Conservation (phyloP, 2,888 invertebrate genomes). For the Stenurella melanura region DNA sequence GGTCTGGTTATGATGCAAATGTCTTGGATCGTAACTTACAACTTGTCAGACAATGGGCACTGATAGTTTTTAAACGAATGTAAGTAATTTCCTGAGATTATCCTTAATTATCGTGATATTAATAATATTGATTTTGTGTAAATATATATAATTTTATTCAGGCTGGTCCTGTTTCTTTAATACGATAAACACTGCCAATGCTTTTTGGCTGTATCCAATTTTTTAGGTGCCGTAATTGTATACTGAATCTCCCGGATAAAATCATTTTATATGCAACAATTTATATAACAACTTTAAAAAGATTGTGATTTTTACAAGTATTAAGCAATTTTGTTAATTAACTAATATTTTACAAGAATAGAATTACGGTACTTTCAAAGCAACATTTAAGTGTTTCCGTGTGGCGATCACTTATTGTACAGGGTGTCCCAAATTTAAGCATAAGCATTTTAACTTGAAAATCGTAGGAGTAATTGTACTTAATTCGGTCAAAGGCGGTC, state of each 20-base stretch:
- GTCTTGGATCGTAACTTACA: too few relatives aligned
- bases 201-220: conserved; percentile 33
- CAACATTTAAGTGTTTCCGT: background rate
- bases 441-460: too few relatives aligned
- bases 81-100: conserved; percentile 24
- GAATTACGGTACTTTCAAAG: conserved; percentile 13
- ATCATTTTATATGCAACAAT: background rate
- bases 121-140: conserved; percentile 20
- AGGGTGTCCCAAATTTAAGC: background rate
- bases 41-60: too few relatives aligned
- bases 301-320: background rate
- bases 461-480: too few relatives aligned
- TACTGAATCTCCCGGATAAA: background rate
- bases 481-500: too few relatives aligned
- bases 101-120: conserved; percentile 8
- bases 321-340: background rate
- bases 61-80: background rate
- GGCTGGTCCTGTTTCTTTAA: conserved; percentile 37
- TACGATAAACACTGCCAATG: conserved; percentile 48
- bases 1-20: too few relatives aligned
- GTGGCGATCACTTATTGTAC: background rate
- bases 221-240: conserved; percentile 21
- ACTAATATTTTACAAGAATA: conserved; percentile 4
- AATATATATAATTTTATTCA: conserved; percentile 29
- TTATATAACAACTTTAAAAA: background rate